Base-by-base conservation (phyloP, 2,113 vertebrate genomes). In the Ceratotherium simum region DNA sequence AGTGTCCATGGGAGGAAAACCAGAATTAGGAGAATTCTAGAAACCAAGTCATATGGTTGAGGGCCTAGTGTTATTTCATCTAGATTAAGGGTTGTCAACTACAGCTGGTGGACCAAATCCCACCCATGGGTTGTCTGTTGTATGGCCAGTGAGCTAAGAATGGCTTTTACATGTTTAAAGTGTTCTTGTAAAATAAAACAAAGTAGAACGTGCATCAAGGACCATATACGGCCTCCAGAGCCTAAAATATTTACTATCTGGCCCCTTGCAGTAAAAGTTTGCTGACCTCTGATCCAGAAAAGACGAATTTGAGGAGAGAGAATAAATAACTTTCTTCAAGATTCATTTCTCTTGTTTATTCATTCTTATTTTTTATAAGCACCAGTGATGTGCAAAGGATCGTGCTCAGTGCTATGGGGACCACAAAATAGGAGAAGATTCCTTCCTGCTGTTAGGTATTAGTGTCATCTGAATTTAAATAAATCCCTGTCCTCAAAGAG, bases 21-120 rank as follows among this genome's bases (percentile, higher is more conserved):
- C 18, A 90, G 65, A 87, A 89, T n/a, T 39, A 85, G 58, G 31
- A 80, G 69, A 95, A 16, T 42, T 89, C 81, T 89, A 96, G 89
- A 87, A 89, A 93, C 48, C 42, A 78, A 56, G 62, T 20, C 16
- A 76, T 62, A 73, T 8, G 54, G 16, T 36, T 33, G 36, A 94
- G 27, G 67, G 18, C 10, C 36, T 58, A 27, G 18, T 65, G 51
- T 39, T 83, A 62, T 56, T 93, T 92, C 56, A 42, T 73, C 46
- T n/a, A 58, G 21, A 62, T 87, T 17, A 39, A 20, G 21, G 21
- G 17, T 10, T 73, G 62, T 39, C 21, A 31, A 62, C 36, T n/a
- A 23, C 14, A 21, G 33, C 20, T 51, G 1, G 36, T 18, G 36
- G 31, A 83, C 64, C 36, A 42, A 31, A 90, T 67, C 46, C 39